A percentile compares a stretch with the other conserved stretches of the same genome.
These are phyloP conservation scores for Sarcophilus harrisii DNA, from an alignment of 2,797 vertebrate genomes.

Conservation along the genomic window DNA sequence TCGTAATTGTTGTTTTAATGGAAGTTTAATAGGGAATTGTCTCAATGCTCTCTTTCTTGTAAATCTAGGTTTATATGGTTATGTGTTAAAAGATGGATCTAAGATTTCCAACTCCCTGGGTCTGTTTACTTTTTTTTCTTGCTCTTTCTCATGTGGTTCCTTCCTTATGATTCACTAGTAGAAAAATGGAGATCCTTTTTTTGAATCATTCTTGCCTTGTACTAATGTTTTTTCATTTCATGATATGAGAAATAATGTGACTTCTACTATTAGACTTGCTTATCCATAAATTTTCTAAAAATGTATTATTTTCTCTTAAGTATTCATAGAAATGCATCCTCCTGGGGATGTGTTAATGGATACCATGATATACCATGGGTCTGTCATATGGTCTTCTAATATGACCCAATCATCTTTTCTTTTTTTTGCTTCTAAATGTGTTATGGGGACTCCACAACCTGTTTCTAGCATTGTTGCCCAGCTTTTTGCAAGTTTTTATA, in stretches of 20 bases:
- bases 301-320: background rate
- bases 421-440: background rate
- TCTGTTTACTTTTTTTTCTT: background rate
- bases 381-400: background rate
- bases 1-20: background rate
- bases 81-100: background rate
- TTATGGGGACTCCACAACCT: background rate
- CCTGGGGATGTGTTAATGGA: background rate
- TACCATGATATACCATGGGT: background rate
- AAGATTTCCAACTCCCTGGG: background rate
- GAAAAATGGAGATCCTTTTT: slow-evolving; percentile 36
- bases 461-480: background rate
- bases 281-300: background rate
- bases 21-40: background rate
- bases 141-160: background rate
- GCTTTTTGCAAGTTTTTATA: background rate
- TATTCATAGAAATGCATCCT: background rate
- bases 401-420: background rate
- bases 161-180: slow-evolving; percentile 16
- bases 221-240: background rate
- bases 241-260: background rate
- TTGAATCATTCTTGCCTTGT: slow-evolving; percentile 23
- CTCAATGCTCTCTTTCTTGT: slow-evolving; percentile 12
- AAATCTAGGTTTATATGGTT: slow-evolving; percentile 1
- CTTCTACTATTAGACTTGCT: background rate